Base-by-base conservation (phyloP, 2,888 invertebrate genomes). In the Sericinus montela region DNA sequence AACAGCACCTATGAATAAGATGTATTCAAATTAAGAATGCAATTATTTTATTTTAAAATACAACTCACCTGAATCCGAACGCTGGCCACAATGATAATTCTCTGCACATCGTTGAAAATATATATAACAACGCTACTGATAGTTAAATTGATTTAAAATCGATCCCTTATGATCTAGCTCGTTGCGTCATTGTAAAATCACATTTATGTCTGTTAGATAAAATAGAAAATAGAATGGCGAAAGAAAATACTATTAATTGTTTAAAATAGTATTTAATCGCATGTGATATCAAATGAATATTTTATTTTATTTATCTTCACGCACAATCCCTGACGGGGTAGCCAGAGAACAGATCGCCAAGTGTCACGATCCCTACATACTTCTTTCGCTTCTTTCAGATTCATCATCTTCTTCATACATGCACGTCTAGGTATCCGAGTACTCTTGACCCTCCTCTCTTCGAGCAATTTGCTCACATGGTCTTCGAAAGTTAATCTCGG, bases 91-190 rank as follows among this genome's bases (percentile, higher is more conserved):
- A 40, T 40, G 40, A 40, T 40, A 14, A 15, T 13, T n/a, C 5
- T n/a, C 30, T 19, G 5, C 2, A 19, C 19, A 19, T 3, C 2
- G 19, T 5, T 19, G 15, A 40, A 29, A 11, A 29, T 40, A 40
- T 40, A 40, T 40, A 40, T 15, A 15, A 40, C 10, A 40, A 40
- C 16, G 13, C 11, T 29, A 15, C 5, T n/a, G 40, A 40, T 40
- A 40, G 10, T 4, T 9, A n/a, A 40, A 40, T 40, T 0, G 15
- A 9, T 29, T 15, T 29, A 8, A 15, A 40, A 40, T 40, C 9
- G 15, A n/a, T 6, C n/a, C 6, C 10, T 9, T 10, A 15, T 0
- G 1, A 16, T 15, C 0, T 35, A 10, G 15, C 3, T 1, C 15
- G 6, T 35, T 15, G 5, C 9, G n/a, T 1, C 15, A 4, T 9